A percentile compares a stretch with the other conserved stretches of the same genome.
Evolutionary conservation across 2,113 vertebrate genomes (phyloP).

Genomic region (Struthidea cinerea): DNA sequence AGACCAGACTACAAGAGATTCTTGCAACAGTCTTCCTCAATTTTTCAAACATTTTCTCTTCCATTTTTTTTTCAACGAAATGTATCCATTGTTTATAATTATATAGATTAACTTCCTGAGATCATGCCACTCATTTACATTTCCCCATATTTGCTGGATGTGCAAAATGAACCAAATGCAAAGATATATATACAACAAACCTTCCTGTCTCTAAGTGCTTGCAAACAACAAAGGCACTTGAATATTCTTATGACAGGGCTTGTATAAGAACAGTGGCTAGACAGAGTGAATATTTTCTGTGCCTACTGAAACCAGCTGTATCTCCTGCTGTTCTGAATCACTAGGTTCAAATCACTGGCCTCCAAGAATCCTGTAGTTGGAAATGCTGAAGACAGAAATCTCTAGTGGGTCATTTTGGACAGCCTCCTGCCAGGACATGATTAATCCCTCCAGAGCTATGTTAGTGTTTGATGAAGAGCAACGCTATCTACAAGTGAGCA

Average conservation of each 20-base stretch:
- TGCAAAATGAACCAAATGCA: not conserved
- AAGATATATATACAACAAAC: not conserved
- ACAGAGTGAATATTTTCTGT: not conserved
- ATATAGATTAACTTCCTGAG: not conserved
- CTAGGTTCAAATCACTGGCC: not conserved
- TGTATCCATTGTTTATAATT: not conserved
- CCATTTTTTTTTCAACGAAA: not conserved
- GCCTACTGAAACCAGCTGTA: not conserved
- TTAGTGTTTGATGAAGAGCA: not conserved
- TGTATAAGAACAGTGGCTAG: not conserved
- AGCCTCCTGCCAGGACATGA: slow-evolving; percentile 26
- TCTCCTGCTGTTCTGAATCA: slow-evolving; percentile 51
- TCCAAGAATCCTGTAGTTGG: not conserved
- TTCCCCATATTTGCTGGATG: not conserved
- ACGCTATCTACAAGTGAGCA: not conserved
- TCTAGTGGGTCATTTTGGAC: slow-evolving; percentile 35
- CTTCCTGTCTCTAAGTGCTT: not conserved
- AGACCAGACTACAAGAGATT: not conserved
- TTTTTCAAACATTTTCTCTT: not conserved
- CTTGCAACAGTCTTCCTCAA: not conserved
- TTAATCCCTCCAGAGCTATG: not conserved
- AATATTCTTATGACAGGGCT: not conserved
- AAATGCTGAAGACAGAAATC: not conserved
- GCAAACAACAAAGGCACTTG: not conserved
- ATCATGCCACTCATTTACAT: not conserved